Percentiles rank a stretch among this genome's conserved stretches.
Conservation (phyloP, 2,797 vertebrate species). For the Oreortyx pictus region DNA sequence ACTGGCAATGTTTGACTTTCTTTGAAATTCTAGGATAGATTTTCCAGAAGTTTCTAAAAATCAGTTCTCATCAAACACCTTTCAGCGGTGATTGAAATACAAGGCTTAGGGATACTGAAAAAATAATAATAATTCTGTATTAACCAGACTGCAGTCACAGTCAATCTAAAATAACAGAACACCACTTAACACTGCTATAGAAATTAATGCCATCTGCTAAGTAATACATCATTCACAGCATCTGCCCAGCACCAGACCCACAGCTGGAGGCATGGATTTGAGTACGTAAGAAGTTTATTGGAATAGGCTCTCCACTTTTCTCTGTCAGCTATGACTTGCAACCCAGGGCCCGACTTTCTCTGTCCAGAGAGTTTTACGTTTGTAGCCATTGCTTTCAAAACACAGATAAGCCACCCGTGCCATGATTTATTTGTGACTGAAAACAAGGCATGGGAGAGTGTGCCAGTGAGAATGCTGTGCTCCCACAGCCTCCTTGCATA, state of each 20-base stretch:
- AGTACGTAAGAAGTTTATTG: background rate
- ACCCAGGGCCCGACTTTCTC: background rate
- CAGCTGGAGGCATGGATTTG: background rate
- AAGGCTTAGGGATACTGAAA: background rate
- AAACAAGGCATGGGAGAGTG: background rate
- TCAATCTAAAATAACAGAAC: accelerated
- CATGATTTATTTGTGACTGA: background rate
- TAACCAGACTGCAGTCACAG: background rate
- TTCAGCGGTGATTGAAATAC: background rate
- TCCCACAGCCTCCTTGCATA: conserved; percentile 18
- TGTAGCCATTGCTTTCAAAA: background rate
- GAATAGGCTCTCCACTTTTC: background rate
- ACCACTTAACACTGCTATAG: accelerated
- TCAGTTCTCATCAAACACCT: background rate
- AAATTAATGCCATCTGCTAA: background rate
- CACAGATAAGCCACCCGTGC: background rate
- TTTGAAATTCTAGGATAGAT: background rate
- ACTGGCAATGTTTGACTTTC: background rate
- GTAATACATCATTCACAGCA: accelerated
- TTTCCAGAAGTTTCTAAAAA: background rate
- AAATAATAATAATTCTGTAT: background rate
- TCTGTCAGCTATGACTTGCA: background rate
- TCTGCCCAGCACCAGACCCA: background rate
- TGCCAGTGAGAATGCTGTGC: background rate
- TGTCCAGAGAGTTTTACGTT: background rate